phyloP scores from a whole-genome alignment of 1,140 invertebrate species.

The Adelges cooleyi region DNA sequence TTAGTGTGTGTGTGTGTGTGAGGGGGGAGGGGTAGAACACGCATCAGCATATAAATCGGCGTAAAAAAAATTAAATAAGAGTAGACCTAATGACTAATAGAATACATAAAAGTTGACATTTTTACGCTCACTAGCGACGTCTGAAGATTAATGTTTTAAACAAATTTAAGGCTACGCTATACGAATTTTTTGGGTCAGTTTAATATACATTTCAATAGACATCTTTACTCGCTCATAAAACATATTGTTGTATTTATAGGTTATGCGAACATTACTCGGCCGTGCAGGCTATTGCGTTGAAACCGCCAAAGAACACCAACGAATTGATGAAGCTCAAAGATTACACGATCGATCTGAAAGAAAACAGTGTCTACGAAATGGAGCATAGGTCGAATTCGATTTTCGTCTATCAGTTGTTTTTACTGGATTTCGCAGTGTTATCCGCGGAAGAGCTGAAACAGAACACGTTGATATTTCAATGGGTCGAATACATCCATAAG shows the following conservation, averaged over 20 bases:
- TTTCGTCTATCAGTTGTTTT: constrained; percentile 48
- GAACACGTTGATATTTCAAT: constrained; percentile 74
- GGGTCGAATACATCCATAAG: constrained; percentile 62
- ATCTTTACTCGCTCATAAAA: no score
- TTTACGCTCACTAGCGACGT: no score
- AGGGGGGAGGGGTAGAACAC: no score
- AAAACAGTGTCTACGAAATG: constrained; percentile 55
- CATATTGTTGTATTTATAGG: no score
- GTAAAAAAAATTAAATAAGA: no score
- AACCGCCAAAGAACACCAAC: constrained; percentile 66
- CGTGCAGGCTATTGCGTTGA: constrained; percentile 66
- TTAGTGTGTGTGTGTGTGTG: no score
- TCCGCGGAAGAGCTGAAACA: constrained; percentile 71
- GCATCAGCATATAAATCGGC: no score
- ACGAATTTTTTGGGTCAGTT: background rate
- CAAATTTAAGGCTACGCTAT: background rate
- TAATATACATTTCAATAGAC: no score
- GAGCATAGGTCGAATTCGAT: constrained; percentile 58
- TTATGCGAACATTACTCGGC: constrained; percentile 71
- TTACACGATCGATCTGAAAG: constrained; percentile 64
- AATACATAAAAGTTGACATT: no score
- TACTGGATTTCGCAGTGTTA: constrained; percentile 65
- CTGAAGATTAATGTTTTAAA: background rate
- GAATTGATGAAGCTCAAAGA: constrained; percentile 70
- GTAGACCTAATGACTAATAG: no score